Percentiles rank a stretch among this genome's conserved stretches.
phyloP scores from a whole-genome alignment of 2,797 vertebrate genomes.

The Sphaeramia orbicularis region DNA sequence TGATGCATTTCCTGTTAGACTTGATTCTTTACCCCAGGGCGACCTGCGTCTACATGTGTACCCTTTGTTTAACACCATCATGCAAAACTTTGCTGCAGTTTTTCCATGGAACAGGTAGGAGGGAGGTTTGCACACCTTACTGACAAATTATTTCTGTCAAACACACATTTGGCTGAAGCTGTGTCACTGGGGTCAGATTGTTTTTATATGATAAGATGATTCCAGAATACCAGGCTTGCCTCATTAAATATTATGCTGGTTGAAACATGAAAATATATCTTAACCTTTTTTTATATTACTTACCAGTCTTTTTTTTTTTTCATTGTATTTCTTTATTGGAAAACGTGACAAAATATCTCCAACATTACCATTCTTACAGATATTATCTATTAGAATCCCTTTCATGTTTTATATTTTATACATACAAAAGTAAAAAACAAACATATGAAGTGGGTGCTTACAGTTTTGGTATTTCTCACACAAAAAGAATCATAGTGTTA shows the following conservation, averaged over 20 bases:
- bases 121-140: slow-evolving; percentile 14
- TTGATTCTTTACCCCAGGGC: slow-evolving; percentile 16
- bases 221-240: slow-evolving; percentile 34
- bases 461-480: too few species aligned
- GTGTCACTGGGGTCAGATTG: slow-evolving; percentile 39
- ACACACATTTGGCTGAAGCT: slow-evolving; percentile 21
- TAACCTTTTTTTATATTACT: not conserved
- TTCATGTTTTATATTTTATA: too few species aligned
- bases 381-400: too few species aligned
- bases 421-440: too few species aligned
- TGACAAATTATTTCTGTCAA: slow-evolving; percentile 25
- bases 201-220: slow-evolving; percentile 41
- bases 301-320: too few species aligned
- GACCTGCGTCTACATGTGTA: slow-evolving; percentile 36
- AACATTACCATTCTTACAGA: too few species aligned
- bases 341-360: too few species aligned
- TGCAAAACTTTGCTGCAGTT: slow-evolving; percentile 9
- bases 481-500: too few species aligned
- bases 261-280: slow-evolving; percentile 23
- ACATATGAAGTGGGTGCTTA: too few species aligned
- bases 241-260: slow-evolving; percentile 26
- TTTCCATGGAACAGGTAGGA: slow-evolving; percentile 38
- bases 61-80: not conserved
- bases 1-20: slow-evolving; percentile 23
- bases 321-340: too few species aligned